Evolutionary conservation across 53 echinoderm and acorn worm genomes (phyloP), one percentile per base, ranked within the genome.

Genomic region (Crossaster papposus): DNA sequence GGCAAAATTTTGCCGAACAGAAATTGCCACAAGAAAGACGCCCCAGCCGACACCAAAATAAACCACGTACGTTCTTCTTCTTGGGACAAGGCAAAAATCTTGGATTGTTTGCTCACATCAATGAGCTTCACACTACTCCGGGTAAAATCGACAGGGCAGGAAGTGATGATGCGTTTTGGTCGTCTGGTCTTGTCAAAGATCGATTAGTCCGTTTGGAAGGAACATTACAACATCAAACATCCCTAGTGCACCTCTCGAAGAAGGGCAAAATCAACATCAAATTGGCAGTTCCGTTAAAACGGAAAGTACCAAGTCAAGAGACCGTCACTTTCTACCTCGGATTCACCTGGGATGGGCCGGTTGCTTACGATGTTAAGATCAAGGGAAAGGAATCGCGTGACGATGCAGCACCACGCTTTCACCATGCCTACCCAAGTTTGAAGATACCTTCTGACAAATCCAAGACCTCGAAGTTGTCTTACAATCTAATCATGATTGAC

Each of bases 271-370:
- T 92, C 11, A 37, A 83, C 36, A 89, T 92, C 51, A 89, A 79
- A 36, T 18, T 92, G 52, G 83, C 89, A 17, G 75, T 83, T 36
- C 70, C 89, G 22, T 83, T 32, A 14, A 68, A 15, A 14, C 83
- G 51, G 18, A 28, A 30, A 32, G 68, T 77, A 23, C 78, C 64
- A 30, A 77, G 89, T 68, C 92, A 80, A 76, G 89, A 83, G 18
- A 52, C 31, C 15, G 92, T 92, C 54, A 78, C 79, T 0, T 92
- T 92, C 38, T 92, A 83, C 54, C 36, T 92, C 8, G 92, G 92
- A 51, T 92, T 92, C 72, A 92, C 89, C 29, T 92, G 89, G 89
- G 72, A 64, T 51, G 92, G 92, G 26, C 92, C 92, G 31, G 83
- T 92, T 65, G 92, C 92, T 53, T 92, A 92, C 50, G 36, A 83